Evolutionary conservation across 1,140 invertebrate species (phyloP), one percentile per base, ranked within the genome.

Genomic region (Drosophila pseudoananassae): DNA sequence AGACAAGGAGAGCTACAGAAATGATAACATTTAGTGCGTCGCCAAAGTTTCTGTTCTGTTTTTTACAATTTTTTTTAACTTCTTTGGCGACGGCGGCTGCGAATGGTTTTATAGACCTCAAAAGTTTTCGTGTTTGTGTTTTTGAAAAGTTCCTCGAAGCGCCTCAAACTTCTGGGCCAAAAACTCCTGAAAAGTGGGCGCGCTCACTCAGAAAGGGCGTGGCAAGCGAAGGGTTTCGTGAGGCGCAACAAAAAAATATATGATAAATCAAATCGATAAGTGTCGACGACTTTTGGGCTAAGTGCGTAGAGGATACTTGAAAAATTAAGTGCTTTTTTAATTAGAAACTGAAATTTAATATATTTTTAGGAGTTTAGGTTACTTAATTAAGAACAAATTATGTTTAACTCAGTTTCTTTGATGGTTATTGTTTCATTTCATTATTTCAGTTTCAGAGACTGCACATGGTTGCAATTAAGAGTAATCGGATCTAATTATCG

Each of bases 1-100:
- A 65, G 73, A 71, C 70, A 83, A 51, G 46, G 76, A 58, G 60
- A 77, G 57, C 59, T 76, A 76, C 69, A 78, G 70, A 58, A 82
- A 57, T 82, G 70, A 88, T 83, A 88, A 82, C 78, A 83, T 87
- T 87, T 87, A 87, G 82, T 87, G 75, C 82, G 83, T 87, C 82
- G 83, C 78, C 82, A 87, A 87, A 87, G 82, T 87, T 87, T 59
- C 47, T 54, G 33, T 47, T 40, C 56, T 25, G 49, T 51, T 58
- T 33, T 25, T 50, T 12, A 45, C 27, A 25, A 64, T 71, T 59
- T 74, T 51, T 81, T 76, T 61, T 46, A 15, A 69, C 60, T 76
- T 74, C 72, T 58, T 46, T 58, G 60, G 20, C 43, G 43, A 27
- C 58, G 33, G 59, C 71, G 43, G 43, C 43, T 46, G 17, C 43